Evolutionary conservation across 2,888 invertebrate species (phyloP).

Genomic region (Coenonympha arcania): DNA sequence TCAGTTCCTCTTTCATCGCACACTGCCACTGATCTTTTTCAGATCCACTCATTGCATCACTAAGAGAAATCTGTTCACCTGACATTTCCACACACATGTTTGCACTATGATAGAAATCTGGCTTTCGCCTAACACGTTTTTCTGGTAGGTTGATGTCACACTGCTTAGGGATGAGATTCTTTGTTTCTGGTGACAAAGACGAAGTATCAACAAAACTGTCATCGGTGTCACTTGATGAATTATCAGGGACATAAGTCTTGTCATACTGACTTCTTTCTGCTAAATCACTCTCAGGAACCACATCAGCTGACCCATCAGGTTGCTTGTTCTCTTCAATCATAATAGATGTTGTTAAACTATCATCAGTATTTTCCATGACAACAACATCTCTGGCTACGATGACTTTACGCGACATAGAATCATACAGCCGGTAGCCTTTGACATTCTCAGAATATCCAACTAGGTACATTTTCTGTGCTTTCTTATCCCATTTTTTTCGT

Average conservation of each 20-base stretch:
- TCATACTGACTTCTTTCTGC: background rate
- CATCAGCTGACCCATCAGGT: conserved; percentile 3
- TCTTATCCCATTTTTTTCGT: too few species aligned
- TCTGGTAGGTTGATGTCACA: background rate
- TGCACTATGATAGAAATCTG: conserved; percentile 17
- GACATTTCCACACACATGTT: conserved; percentile 7
- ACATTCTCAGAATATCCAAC: conserved; percentile 21
- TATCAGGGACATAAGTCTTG: conserved; percentile 2
- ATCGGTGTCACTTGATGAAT: background rate
- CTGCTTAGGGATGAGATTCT: background rate
- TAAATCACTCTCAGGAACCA: background rate
- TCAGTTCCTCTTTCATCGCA: conserved; percentile 22
- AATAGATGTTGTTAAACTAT: conserved; percentile 5
- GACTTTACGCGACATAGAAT: conserved; percentile 25
- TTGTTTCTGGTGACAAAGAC: background rate
- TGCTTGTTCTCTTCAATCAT: conserved; percentile 13
- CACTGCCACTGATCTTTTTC: conserved; percentile 20
- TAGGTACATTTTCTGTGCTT: too few species aligned
- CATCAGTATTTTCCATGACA: conserved; percentile 23
- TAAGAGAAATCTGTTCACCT: conserved; percentile 5
- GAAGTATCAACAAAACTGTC: background rate
- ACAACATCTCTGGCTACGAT: conserved; percentile 21
- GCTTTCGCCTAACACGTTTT: conserved; percentile 18
- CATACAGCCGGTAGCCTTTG: conserved; percentile 31
- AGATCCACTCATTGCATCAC: conserved; percentile 22